Evolutionary conservation across 2,113 vertebrate species (phyloP).

Genomic region (Panthera leo): DNA sequence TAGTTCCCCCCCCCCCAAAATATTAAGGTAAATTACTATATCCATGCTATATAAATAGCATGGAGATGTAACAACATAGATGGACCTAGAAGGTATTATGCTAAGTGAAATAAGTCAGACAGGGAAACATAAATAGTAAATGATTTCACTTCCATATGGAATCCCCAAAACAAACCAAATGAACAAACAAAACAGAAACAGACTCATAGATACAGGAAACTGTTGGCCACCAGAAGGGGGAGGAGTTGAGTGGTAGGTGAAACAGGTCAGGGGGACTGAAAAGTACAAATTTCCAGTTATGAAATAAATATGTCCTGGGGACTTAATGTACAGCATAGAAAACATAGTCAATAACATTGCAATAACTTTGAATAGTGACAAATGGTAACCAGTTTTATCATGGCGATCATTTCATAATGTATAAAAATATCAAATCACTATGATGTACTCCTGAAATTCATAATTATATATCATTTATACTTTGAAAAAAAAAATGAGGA

Average conservation of each 20-base stretch:
- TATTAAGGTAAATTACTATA: constrained; percentile 34
- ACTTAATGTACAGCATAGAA: neutral
- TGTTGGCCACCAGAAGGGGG: neutral
- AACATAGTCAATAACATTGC: neutral
- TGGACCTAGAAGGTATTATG: neutral
- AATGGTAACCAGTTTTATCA: neutral
- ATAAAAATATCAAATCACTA: neutral
- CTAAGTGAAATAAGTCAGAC: neutral
- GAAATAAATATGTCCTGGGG: neutral
- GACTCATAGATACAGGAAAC: neutral
- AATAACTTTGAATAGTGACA: neutral
- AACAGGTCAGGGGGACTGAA: neutral
- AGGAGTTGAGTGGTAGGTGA: neutral
- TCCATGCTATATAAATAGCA: constrained; percentile 44
- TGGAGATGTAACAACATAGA: neutral
- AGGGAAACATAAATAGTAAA: neutral
- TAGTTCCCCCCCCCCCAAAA: constrained; percentile 23
- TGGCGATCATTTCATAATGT: neutral
- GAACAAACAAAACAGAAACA: neutral
- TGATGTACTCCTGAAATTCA: neutral
- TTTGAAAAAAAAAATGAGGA: neutral
- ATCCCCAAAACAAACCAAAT: neutral
- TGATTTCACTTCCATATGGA: neutral
- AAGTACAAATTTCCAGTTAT: neutral
- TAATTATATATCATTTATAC: neutral